These are phyloP conservation scores for Capra hircus DNA, from an alignment of 2,113 vertebrate genomes.

Conservation along the genomic window DNA sequence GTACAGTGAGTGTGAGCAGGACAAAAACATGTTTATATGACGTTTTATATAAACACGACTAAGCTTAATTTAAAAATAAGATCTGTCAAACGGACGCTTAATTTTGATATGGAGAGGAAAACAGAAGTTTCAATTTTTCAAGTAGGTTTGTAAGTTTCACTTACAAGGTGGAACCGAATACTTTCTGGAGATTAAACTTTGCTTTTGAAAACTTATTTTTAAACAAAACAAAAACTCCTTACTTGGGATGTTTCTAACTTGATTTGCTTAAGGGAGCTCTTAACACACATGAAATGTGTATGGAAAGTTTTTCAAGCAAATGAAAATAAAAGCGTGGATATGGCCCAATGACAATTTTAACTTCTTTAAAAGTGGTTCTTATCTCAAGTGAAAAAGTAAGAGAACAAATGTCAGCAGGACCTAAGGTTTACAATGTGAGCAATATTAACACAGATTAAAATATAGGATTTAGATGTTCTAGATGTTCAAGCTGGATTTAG, in stretches of 20 bases:
- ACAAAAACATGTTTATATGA: neutral
- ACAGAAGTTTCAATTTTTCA: neutral
- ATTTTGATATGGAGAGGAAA: neutral
- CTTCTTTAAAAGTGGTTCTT: conserved; percentile 4
- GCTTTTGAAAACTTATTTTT: neutral
- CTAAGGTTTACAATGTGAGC: neutral
- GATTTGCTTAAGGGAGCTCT: neutral
- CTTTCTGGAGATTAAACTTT: conserved; percentile 19
- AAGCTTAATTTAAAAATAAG: neutral
- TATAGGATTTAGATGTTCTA: neutral
- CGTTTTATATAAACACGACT: neutral
- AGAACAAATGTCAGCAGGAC: neutral
- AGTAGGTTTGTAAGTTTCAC: neutral
- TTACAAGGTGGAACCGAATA: neutral
- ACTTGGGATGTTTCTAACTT: neutral
- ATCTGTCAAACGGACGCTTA: neutral
- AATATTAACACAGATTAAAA: conserved; percentile 14
- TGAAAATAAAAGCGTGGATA: neutral
- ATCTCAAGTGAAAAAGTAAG: conserved; percentile 5
- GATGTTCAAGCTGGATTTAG: neutral
- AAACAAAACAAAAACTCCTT: neutral
- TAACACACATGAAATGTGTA: neutral
- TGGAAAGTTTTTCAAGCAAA: neutral
- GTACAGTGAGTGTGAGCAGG: neutral
- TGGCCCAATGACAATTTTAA: neutral